Evolutionary conservation across 2,888 invertebrate species (phyloP).

Genomic region (Herminia tarsipennalis): DNA sequence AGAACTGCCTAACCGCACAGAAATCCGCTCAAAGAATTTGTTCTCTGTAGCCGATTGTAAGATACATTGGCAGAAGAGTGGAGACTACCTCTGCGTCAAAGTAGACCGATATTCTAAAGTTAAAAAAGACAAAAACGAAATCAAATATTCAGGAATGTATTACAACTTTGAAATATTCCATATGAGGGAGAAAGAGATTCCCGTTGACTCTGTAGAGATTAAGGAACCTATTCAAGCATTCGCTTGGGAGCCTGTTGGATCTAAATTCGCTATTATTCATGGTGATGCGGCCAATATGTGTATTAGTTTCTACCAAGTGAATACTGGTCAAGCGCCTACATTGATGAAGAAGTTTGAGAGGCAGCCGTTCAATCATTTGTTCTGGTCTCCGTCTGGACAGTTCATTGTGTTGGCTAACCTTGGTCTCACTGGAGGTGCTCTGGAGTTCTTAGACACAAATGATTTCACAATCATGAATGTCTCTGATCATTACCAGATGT

Average conservation of each 20-base stretch:
- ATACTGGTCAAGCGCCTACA: slow-evolving; percentile 95
- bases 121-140: slow-evolving; percentile 97
- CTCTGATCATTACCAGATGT: slow-evolving; percentile 96
- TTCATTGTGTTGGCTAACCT: slow-evolving; percentile 97
- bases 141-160: slow-evolving; percentile 98
- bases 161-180: slow-evolving; percentile 99
- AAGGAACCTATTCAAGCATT: slow-evolving; percentile 97
- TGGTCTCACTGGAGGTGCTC: slow-evolving; percentile 92
- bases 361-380: slow-evolving; percentile 95
- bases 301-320: slow-evolving; percentile 96
- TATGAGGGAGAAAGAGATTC: slow-evolving; percentile 98
- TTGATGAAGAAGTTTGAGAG: slow-evolving; percentile 95
- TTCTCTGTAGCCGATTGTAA: slow-evolving; percentile 99
- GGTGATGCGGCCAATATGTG: slow-evolving; percentile 93
- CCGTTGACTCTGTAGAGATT: slow-evolving; percentile 98
- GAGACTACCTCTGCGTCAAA: slow-evolving; percentile 98
- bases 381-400: slow-evolving; percentile 98
- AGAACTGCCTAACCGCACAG: slow-evolving; percentile 95
- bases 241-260: slow-evolving; percentile 99
- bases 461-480: slow-evolving; percentile 98
- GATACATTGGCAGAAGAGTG: slow-evolving; percentile 99
- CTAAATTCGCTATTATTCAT: slow-evolving; percentile 98
- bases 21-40: slow-evolving; percentile 96
- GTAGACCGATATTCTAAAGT: slow-evolving; percentile 92
- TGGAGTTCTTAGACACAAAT: slow-evolving; percentile 98